A percentile compares a stretch with the other conserved stretches of the same genome.
Conservation (phyloP, 2,797 vertebrate genomes). For the Sandelia bainsii region DNA sequence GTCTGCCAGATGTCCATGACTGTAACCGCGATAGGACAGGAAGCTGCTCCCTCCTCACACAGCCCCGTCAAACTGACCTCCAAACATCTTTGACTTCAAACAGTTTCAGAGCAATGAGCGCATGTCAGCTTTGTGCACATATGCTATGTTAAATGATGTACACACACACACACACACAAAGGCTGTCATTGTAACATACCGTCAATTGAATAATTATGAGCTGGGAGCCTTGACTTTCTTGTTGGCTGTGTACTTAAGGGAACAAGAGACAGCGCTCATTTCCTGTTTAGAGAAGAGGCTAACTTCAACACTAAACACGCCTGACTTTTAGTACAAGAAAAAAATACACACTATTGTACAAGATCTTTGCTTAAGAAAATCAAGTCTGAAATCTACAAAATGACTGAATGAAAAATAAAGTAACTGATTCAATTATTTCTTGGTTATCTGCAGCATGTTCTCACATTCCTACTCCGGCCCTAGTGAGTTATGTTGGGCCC, state of each 20-base stretch:
- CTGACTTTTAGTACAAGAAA: too few relatives aligned
- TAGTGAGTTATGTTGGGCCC: constrained; percentile 11
- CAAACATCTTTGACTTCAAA: constrained; percentile 35
- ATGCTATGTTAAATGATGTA: constrained; percentile 19
- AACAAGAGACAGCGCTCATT: constrained; percentile 7
- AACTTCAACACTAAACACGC: not conserved
- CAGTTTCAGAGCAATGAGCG: constrained; percentile 24
- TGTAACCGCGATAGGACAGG: constrained; percentile 23
- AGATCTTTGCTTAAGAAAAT: not conserved
- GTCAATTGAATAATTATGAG: constrained; percentile 48
- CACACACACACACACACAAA: constrained; percentile 42
- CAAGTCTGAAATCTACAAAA: not conserved
- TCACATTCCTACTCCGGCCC: too few relatives aligned
- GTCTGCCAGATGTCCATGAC: constrained; percentile 64
- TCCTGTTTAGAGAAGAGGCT: not conserved
- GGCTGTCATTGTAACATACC: constrained; percentile 50
- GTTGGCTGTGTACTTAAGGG: not conserved
- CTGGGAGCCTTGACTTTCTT: constrained; percentile 19
- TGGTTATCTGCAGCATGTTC: too few relatives aligned
- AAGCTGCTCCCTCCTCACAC: constrained; percentile 22
- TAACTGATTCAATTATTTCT: not conserved
- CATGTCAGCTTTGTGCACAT: constrained; percentile 28
- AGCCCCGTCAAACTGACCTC: constrained; percentile 38
- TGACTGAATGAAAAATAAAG: too few relatives aligned
- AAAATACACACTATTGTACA: not conserved